Percentiles rank a stretch among this genome's conserved stretches.
Conservation (phyloP, 2,888 invertebrate genomes). For the Melieria crassipennis region DNA sequence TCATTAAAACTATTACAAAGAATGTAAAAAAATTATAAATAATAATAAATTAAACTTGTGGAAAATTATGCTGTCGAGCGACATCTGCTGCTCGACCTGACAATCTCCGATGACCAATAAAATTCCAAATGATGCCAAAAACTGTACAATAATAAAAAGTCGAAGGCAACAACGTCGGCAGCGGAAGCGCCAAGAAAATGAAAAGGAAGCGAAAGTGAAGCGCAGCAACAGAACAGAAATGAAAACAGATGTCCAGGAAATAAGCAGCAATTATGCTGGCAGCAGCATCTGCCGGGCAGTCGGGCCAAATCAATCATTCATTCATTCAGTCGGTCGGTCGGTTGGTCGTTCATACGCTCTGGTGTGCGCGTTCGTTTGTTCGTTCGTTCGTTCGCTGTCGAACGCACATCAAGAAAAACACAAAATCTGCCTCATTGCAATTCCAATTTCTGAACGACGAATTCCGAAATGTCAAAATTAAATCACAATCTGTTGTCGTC, state of each 20-base stretch:
- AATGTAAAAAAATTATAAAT: too few species aligned
- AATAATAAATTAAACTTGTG: too few species aligned
- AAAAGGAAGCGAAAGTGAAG: background rate
- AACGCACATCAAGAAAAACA: background rate
- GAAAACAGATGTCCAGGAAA: slow-evolving; percentile 57
- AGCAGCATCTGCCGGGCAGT: slow-evolving; percentile 1
- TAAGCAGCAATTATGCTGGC: slow-evolving; percentile 60
- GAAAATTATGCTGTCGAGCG: background rate
- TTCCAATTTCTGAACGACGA: slow-evolving; percentile 27
- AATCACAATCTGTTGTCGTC: slow-evolving; percentile 38
- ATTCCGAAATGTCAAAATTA: slow-evolving; percentile 35
- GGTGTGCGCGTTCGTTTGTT: too few species aligned
- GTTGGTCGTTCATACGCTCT: background rate
- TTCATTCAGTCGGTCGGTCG: background rate
- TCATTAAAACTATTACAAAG: too few species aligned
- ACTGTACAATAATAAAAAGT: background rate
- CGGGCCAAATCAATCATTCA: too few species aligned
- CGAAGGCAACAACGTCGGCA: background rate
- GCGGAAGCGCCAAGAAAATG: background rate
- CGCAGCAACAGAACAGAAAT: slow-evolving; percentile 23
- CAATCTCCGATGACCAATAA: slow-evolving; percentile 15
- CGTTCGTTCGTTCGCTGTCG: too few species aligned
- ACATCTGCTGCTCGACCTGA: background rate
- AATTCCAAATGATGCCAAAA: background rate
- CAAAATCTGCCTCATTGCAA: slow-evolving; percentile 27